These are phyloP conservation scores for Halcyon malimbica DNA, from an alignment of 2,113 vertebrate genomes.

Conservation along the genomic window DNA sequence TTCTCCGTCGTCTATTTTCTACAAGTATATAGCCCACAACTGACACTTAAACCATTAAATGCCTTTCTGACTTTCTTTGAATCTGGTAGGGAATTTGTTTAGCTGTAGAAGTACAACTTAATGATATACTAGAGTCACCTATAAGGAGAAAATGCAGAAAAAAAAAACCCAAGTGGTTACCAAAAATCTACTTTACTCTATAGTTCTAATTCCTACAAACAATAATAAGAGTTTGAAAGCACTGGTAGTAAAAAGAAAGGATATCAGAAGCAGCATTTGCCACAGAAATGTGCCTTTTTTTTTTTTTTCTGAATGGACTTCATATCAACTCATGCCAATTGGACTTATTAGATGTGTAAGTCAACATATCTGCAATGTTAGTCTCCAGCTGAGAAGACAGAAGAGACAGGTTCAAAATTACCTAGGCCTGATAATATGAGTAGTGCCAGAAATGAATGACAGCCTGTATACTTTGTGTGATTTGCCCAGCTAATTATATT, in stretches of 20 bases:
- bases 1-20: conserved; percentile 42
- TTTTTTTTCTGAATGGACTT: background rate
- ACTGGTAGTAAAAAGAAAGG: background rate
- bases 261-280: background rate
- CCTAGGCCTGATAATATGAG: background rate
- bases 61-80: background rate
- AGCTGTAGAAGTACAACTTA: background rate
- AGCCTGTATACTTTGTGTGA: background rate
- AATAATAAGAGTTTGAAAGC: background rate
- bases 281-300: background rate
- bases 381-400: background rate
- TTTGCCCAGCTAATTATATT: conserved; percentile 57
- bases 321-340: background rate
- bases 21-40: background rate
- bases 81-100: background rate
- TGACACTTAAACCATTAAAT: background rate
- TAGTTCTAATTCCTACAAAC: background rate
- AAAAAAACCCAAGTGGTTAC: background rate
- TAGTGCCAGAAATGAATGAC: conserved; percentile 48
- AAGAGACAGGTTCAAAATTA: conserved; percentile 30
- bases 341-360: background rate
- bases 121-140: background rate
- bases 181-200: background rate
- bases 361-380: conserved; percentile 11
- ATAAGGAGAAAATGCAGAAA: background rate